Percentiles rank a stretch among this genome's conserved stretches.
These are phyloP conservation scores for Melanotaenia trifasciata DNA, from an alignment of 2,797 vertebrate species.

Conservation along the genomic window DNA sequence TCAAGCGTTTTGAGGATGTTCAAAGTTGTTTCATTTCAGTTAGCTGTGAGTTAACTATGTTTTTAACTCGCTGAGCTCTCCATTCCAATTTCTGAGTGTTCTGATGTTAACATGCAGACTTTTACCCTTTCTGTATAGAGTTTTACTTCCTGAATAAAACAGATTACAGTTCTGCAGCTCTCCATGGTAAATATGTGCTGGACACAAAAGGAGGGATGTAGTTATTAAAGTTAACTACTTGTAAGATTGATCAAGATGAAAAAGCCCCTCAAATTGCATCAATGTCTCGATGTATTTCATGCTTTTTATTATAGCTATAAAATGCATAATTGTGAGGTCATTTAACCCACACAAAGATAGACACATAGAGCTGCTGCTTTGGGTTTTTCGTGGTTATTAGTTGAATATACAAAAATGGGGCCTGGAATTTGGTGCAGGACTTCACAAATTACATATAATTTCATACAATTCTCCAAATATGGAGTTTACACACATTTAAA, in stretches of 20 bases:
- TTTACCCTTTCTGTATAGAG: background rate
- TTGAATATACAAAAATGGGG: background rate
- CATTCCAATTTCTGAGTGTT: background rate
- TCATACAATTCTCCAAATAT: too few species aligned
- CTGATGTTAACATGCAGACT: background rate
- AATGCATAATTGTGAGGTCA: background rate
- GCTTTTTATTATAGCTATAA: background rate
- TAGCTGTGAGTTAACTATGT: background rate
- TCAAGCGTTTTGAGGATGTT: background rate
- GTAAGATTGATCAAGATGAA: slow-evolving; percentile 49
- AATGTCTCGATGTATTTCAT: background rate
- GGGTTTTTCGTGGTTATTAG: background rate
- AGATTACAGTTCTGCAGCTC: slow-evolving; percentile 14
- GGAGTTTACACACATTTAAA: background rate
- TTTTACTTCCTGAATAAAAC: background rate
- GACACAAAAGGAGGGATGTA: slow-evolving; percentile 12
- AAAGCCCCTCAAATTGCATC: slow-evolving; percentile 41
- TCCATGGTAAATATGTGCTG: slow-evolving; percentile 36
- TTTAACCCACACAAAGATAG: background rate
- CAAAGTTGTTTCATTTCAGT: background rate
- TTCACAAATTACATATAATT: too few species aligned
- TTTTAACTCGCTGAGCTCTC: background rate
- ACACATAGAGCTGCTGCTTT: background rate
- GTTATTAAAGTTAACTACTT: slow-evolving; percentile 38
- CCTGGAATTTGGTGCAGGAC: too few species aligned